These are phyloP conservation scores for Vicugna pacos DNA, from an alignment of 2,113 vertebrate species.

Conservation along the genomic window DNA sequence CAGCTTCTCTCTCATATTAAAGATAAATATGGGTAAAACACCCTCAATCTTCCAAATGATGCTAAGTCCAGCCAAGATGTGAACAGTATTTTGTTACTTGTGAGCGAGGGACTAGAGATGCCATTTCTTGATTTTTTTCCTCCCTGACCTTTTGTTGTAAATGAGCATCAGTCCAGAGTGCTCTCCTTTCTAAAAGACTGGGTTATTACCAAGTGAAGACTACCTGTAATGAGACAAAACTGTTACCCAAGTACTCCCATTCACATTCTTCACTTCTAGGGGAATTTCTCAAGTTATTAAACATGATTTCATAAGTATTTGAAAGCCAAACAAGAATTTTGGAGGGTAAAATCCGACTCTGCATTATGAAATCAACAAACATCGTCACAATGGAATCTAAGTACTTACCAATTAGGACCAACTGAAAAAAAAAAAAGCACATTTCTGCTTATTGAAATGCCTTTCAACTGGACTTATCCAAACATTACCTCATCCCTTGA, in stretches of 20 bases:
- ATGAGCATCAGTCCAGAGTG: not conserved
- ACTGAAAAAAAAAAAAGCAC: not conserved
- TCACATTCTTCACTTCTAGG: not conserved
- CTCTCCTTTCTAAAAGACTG: not conserved
- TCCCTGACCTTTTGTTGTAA: not conserved
- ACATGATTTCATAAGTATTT: not conserved
- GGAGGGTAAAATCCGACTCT: not conserved
- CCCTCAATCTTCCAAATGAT: not conserved
- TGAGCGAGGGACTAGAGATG: not conserved
- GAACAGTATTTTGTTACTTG: not conserved
- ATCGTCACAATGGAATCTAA: not conserved
- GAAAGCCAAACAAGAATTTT: slow-evolving; percentile 34
- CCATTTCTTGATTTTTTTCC: not conserved
- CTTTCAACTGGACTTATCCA: not conserved
- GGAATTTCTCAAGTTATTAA: slow-evolving; percentile 38
- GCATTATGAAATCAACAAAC: not conserved
- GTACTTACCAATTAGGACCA: not conserved
- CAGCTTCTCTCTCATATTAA: slow-evolving; percentile 12
- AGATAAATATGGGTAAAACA: slow-evolving; percentile 12
- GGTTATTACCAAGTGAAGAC: not conserved
- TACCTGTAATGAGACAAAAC: not conserved
- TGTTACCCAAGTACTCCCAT: not conserved
- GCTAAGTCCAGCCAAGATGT: not conserved
- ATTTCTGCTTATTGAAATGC: not conserved
- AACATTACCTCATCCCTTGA: slow-evolving; percentile 29